Base-by-base conservation (phyloP, 2,797 vertebrate species). In the Aplochiton taeniatus region DNA sequence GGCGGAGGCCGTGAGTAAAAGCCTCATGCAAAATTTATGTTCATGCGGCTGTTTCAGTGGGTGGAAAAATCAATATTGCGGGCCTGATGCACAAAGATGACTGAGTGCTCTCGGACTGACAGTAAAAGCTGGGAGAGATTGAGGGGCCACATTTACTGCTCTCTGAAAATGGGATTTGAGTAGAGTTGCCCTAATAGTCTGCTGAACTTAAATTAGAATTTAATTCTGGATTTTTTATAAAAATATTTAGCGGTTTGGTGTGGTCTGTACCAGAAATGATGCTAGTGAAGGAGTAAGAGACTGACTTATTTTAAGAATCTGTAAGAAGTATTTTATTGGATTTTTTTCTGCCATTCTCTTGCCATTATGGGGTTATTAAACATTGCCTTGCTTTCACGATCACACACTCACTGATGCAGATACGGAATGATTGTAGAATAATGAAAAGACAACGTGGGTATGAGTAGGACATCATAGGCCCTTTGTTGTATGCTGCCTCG, bases 21-120 rank as follows among this genome's bases (percentile, higher is more conserved):
- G 94, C 93, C 94, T 98, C 96, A 98, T 98, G 96, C 95, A 99
- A 98, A 98, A 98, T 99, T 95, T 97, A 99, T 99, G 96, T 95
- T 97, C 96, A 95, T 95, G 95, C 92, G 94, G 95, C 95, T 95
- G 95, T 96, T 97, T 97, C 96, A 95, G 95, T 94, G 94, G 94
- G 95, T 92, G 94, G 94, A 95, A 98, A 97, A 98, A 99, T 99
- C 96, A 96, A 98, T 97, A 98, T 94, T 92, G 93, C 91, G 93
- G 92, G 93, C 92, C 93, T 94, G 95, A 96, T 96, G 95, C 93
- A 88, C 93, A 91, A 92, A 95, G 94, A 96, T 96, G 94, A 97
- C 94, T 93, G 96, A 97, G 96, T 94, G 94, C 94, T 96, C 94
- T 95, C 94, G 94, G 96, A 96, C 95, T 96, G 95, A 97, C 97